A percentile compares a stretch with the other conserved stretches of the same genome.
These are phyloP conservation scores for Pipistrellus nathusii DNA, from an alignment of 2,797 vertebrate species.

Conservation along the genomic window DNA sequence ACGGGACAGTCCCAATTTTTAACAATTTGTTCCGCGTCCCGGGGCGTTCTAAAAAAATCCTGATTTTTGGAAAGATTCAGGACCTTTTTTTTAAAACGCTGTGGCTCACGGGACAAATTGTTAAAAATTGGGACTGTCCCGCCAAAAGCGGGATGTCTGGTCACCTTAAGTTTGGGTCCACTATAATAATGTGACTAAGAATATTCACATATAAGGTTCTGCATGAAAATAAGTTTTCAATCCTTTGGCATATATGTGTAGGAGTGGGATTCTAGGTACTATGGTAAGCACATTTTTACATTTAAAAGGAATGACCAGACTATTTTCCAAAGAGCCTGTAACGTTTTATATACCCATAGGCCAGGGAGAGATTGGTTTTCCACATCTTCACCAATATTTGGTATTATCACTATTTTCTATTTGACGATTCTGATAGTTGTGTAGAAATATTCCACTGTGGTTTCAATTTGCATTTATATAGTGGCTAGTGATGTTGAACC, in stretches of 20 bases:
- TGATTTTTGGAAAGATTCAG: no score
- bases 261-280: not conserved
- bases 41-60: no score
- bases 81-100: no score
- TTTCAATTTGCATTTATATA: slow-evolving; percentile 45
- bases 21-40: no score
- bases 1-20: no score
- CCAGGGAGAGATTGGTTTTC: not conserved
- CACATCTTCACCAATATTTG: slow-evolving; percentile 10
- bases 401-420: slow-evolving; percentile 17
- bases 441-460: not conserved
- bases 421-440: not conserved
- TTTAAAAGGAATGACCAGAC: slow-evolving; percentile 5
- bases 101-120: no score
- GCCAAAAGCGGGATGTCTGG: no score
- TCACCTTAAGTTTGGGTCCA: not conserved
- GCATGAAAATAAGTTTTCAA: not conserved
- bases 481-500: not conserved
- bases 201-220: not conserved
- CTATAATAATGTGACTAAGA: not conserved
- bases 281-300: not conserved
- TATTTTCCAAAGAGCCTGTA: not conserved
- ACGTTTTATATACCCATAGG: not conserved
- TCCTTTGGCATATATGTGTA: not conserved
- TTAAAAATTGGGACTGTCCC: no score